phyloP scores from a whole-genome alignment of 1,140 invertebrate genomes.

The Argopecten irradians region DNA sequence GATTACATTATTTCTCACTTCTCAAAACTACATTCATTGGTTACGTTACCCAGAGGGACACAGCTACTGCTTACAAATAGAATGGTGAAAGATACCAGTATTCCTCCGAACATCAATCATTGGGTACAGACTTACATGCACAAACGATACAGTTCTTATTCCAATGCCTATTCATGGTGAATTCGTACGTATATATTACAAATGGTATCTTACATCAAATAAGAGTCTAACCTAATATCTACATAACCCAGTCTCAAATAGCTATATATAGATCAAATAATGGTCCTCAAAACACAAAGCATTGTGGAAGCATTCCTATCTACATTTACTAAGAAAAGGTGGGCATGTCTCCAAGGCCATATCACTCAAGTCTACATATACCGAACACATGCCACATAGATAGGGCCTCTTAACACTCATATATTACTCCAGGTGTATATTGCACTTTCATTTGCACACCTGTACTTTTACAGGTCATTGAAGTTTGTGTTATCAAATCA shows the following conservation, averaged over 20 bases:
- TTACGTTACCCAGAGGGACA: no score
- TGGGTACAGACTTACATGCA: neutral
- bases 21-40: no score
- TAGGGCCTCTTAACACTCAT: no score
- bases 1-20: no score
- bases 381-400: no score
- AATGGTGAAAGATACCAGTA: neutral
- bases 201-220: no score
- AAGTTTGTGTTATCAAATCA: no score
- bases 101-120: neutral
- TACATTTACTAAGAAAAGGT: neutral
- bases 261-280: neutral
- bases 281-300: neutral
- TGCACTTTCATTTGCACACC: no score
- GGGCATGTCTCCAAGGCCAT: neutral
- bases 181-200: no score
- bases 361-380: neutral
- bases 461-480: no score
- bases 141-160: neutral
- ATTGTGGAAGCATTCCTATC: neutral
- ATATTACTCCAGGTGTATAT: no score
- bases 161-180: neutral
- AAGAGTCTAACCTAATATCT: neutral
- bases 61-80: no score
- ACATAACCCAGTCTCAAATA: neutral